Percentiles rank a stretch among this genome's conserved stretches.
phyloP scores from a whole-genome alignment of 2,888 invertebrate species.

The Tillus elongatus region DNA sequence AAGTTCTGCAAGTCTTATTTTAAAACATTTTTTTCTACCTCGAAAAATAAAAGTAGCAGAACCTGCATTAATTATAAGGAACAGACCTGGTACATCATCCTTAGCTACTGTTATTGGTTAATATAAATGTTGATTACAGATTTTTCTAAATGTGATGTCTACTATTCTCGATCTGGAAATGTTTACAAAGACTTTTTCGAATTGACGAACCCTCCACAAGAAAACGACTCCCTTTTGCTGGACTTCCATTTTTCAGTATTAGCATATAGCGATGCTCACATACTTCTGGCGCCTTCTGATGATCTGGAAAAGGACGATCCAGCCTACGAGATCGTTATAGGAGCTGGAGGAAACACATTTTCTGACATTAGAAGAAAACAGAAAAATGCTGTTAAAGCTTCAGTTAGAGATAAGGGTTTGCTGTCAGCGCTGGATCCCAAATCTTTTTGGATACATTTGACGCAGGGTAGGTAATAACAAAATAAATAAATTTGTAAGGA shows the following conservation, averaged over 20 bases:
- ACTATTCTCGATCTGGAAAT: constrained; percentile 49
- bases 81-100: no score
- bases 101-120: no score
- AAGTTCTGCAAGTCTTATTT: no score
- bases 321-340: constrained; percentile 65
- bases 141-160: constrained; percentile 45
- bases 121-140: constrained; percentile 28
- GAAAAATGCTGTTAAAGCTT: constrained; percentile 49
- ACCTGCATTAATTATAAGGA: no score
- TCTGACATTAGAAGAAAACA: constrained; percentile 55
- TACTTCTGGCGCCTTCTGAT: constrained; percentile 50
- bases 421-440: constrained; percentile 53
- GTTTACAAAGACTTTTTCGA: constrained; percentile 51
- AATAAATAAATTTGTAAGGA: no score
- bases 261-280: constrained; percentile 60
- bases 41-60: no score
- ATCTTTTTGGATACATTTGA: constrained; percentile 57
- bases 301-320: constrained; percentile 44
- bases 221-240: constrained; percentile 28
- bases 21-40: no score
- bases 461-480: constrained; percentile 48
- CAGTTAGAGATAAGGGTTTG: constrained; percentile 47
- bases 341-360: constrained; percentile 63
- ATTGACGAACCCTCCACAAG: constrained; percentile 32
- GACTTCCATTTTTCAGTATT: constrained; percentile 61